Conservation (phyloP, 2,797 vertebrate species). For the Cuniculus paca region DNA sequence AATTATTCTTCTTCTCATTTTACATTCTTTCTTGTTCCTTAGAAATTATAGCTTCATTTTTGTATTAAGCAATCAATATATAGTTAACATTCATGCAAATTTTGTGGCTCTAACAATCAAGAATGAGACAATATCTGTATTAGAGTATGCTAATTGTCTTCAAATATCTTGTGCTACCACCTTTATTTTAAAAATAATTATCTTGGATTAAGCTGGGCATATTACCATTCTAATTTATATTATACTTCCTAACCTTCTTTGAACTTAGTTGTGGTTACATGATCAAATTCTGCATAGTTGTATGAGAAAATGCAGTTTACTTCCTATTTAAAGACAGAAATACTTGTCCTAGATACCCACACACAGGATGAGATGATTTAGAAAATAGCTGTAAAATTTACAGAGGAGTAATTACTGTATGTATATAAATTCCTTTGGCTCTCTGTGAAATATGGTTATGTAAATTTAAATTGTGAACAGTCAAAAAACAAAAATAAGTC, state of each 20-base stretch:
- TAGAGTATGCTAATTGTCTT: constrained; percentile 34
- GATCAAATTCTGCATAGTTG: constrained; percentile 50
- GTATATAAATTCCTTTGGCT: constrained; percentile 8
- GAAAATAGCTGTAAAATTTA: constrained; percentile 50
- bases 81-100: constrained; percentile 15
- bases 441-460: constrained; percentile 30
- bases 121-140: constrained; percentile 7
- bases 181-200: constrained; percentile 21
- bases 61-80: constrained; percentile 17
- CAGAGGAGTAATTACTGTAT: constrained; percentile 14
- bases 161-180: constrained; percentile 5
- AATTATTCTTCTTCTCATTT: not conserved
- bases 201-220: not conserved
- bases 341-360: constrained; percentile 54
- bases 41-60: constrained; percentile 31
- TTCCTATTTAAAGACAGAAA: constrained; percentile 65
- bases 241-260: not conserved
- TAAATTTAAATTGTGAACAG: constrained; percentile 50
- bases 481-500: constrained; percentile 55
- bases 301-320: constrained; percentile 42
- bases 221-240: not conserved
- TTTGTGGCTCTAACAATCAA: constrained; percentile 36
- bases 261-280: constrained; percentile 18
- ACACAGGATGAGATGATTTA: constrained; percentile 41
- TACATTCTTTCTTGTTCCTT: not conserved